Conservation (phyloP, 1,140 invertebrate species). For the Apis laboriosa region DNA sequence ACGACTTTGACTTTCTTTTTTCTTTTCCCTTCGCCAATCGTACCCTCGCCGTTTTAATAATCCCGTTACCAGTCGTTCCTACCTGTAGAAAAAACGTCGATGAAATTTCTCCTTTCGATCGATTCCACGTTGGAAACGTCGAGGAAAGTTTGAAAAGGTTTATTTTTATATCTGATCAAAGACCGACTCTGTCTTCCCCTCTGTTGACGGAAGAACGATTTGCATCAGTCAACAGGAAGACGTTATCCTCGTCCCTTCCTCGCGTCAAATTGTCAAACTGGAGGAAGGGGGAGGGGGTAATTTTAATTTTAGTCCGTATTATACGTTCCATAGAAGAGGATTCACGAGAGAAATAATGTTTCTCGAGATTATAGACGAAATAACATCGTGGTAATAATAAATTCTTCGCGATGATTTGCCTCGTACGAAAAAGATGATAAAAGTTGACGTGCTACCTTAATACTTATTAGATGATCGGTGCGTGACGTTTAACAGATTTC, state of each 20-base stretch:
- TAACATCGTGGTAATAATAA: too few relatives aligned
- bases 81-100: neutral
- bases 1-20: conserved; percentile 42
- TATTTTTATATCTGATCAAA: neutral
- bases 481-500: conserved; percentile 66
- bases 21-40: neutral
- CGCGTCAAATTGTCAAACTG: neutral
- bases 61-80: conserved; percentile 8
- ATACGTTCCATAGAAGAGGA: too few relatives aligned
- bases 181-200: neutral
- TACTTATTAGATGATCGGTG: conserved; percentile 76
- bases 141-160: neutral
- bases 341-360: too few relatives aligned
- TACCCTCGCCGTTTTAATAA: neutral
- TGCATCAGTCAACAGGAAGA: neutral
- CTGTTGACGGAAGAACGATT: neutral
- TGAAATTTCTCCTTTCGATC: neutral
- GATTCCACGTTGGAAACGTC: too few relatives aligned
- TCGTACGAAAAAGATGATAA: neutral
- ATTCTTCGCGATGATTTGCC: too few relatives aligned
- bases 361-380: too few relatives aligned
- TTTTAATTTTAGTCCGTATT: neutral
- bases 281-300: too few relatives aligned
- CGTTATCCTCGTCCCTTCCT: too few relatives aligned
- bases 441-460: neutral